Evolutionary conservation across 2,888 invertebrate species (phyloP).

Genomic region (Proisotoma minuta): DNA sequence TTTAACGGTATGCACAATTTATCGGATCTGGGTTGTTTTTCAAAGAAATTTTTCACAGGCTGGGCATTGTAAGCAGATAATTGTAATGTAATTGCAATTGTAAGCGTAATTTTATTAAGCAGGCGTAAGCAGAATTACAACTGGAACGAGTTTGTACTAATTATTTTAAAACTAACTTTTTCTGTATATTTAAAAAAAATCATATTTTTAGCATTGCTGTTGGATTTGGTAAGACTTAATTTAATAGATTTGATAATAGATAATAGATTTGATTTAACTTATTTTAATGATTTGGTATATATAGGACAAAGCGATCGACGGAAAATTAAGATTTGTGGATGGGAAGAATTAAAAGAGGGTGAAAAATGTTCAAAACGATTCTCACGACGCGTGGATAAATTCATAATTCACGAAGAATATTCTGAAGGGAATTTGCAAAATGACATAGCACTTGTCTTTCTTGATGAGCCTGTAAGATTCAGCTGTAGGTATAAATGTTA

Average conservation of each 20-base stretch:
- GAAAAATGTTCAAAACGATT: constrained; percentile 19
- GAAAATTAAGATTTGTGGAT: constrained; percentile 20
- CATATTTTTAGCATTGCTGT: too few species aligned
- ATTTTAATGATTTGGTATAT: too few species aligned
- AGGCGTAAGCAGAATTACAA: constrained; percentile 9
- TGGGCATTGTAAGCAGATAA: too few species aligned
- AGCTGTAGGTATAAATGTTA: constrained; percentile 16
- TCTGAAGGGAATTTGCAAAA: constrained; percentile 33
- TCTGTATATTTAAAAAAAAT: not conserved
- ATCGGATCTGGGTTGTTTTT: not conserved
- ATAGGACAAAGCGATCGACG: constrained; percentile 24
- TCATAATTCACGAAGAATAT: constrained; percentile 39
- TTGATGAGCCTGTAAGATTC: constrained; percentile 27
- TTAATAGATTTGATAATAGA: too few species aligned
- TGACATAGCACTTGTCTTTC: constrained; percentile 37
- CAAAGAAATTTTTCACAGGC: too few species aligned
- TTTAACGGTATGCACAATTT: constrained; percentile 14
- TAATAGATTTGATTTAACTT: too few species aligned
- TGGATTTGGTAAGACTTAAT: too few species aligned
- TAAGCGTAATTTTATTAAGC: not conserved
- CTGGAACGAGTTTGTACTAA: constrained; percentile 7
- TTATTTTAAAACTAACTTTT: not conserved
- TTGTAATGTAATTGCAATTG: too few species aligned
- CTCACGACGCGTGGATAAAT: constrained; percentile 30
- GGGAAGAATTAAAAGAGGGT: constrained; percentile 9